These are phyloP conservation scores for Antheraea mylitta DNA, from an alignment of 1,140 invertebrate genomes.

Conservation along the genomic window DNA sequence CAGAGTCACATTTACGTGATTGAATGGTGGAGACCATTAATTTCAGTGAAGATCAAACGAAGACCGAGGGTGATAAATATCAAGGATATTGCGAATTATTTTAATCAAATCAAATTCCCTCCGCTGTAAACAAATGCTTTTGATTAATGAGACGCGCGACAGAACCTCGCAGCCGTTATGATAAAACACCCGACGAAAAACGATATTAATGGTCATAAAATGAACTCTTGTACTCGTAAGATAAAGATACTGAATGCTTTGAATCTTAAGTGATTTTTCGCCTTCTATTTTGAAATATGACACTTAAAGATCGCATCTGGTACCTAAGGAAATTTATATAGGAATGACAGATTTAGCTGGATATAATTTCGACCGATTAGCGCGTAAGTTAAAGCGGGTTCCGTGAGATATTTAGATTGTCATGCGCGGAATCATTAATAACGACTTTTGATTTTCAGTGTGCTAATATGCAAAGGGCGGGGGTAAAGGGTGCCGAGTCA, in stretches of 20 bases:
- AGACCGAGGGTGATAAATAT: constrained; percentile 78
- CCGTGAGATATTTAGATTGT: constrained; percentile 70
- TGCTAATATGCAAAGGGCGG: constrained; percentile 68
- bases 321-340: constrained; percentile 62
- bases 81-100: constrained; percentile 79
- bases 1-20: constrained; percentile 66
- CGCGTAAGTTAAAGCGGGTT: constrained; percentile 51
- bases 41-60: constrained; percentile 76
- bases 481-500: constrained; percentile 65
- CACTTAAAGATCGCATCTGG: constrained; percentile 62
- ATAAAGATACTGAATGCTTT: constrained; percentile 75
- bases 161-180: constrained; percentile 68
- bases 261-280: constrained; percentile 73
- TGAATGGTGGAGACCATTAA: constrained; percentile 74
- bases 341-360: constrained; percentile 38
- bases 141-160: constrained; percentile 78
- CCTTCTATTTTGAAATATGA: constrained; percentile 67
- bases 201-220: constrained; percentile 78
- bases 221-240: constrained; percentile 75
- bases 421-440: constrained; percentile 73
- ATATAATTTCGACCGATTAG: constrained; percentile 53
- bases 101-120: constrained; percentile 79
- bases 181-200: constrained; percentile 74
- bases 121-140: constrained; percentile 79
- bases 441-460: constrained; percentile 76